Percentiles rank a stretch among this genome's conserved stretches.
These are phyloP conservation scores for Dipodomys stephensi DNA, from an alignment of 2,113 vertebrate genomes.

Conservation along the genomic window DNA sequence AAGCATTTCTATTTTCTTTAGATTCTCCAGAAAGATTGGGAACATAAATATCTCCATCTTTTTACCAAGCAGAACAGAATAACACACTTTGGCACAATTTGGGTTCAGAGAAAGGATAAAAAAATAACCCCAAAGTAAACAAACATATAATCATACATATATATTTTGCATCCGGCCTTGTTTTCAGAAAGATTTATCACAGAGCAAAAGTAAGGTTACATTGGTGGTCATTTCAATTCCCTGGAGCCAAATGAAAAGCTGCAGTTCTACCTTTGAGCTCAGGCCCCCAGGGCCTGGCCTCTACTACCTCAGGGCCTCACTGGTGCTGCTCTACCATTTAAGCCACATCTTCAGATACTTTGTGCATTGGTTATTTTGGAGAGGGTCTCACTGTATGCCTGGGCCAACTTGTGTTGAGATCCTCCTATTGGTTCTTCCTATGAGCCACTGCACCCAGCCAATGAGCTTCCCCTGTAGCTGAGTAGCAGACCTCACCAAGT, in stretches of 20 bases:
- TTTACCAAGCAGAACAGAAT: conserved; percentile 27
- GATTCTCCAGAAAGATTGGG: conserved; percentile 30
- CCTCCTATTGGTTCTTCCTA: too few species aligned
- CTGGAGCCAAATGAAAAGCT: background rate
- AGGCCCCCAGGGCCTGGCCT: background rate
- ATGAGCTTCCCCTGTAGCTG: too few species aligned
- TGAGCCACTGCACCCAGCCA: too few species aligned
- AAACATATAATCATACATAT: background rate
- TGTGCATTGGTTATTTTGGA: too few species aligned
- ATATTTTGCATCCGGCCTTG: background rate
- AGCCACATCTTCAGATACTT: too few species aligned
- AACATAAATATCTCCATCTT: conserved; percentile 57
- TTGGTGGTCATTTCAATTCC: background rate
- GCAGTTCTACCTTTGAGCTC: background rate
- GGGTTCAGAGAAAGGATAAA: conserved; percentile 26
- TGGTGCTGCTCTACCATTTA: too few species aligned
- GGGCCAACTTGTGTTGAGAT: too few species aligned
- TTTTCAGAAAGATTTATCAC: background rate
- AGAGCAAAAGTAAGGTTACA: background rate
- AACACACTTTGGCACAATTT: conserved; percentile 44
- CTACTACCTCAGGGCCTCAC: background rate
- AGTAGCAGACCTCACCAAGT: too few species aligned
- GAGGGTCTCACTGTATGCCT: too few species aligned
- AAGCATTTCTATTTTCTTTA: conserved; percentile 65
- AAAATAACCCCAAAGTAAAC: background rate